Conservation (phyloP, 2,797 vertebrate species). For the Capromys pilorides region DNA sequence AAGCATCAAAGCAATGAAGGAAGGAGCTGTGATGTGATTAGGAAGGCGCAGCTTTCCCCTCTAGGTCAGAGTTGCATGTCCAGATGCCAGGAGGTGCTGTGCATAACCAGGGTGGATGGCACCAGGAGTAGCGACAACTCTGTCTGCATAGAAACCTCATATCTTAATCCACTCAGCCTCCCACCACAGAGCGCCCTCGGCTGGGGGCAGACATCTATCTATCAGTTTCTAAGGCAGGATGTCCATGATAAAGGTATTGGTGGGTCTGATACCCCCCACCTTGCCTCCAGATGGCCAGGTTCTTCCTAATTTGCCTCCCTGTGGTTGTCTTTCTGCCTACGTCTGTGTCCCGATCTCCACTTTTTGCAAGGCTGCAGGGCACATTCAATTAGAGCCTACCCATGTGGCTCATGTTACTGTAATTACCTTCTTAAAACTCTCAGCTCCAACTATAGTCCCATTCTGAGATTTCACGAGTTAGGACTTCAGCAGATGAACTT, state of each 20-base stretch:
- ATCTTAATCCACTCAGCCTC: neutral
- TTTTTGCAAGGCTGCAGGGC: neutral
- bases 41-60: neutral
- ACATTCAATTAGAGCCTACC: neutral
- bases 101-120: neutral
- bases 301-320: neutral
- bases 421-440: neutral
- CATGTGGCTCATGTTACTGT: neutral
- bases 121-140: neutral
- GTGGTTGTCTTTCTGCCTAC: neutral
- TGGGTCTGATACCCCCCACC: neutral
- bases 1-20: neutral
- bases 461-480: neutral
- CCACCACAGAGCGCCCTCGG: neutral
- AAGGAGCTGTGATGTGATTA: neutral
- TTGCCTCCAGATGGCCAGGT: neutral
- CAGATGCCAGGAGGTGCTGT: neutral
- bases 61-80: neutral
- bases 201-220: neutral
- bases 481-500: neutral
- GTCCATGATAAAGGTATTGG: neutral
- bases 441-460: neutral
- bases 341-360: neutral
- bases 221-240: neutral
- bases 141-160: neutral